A percentile compares a stretch with the other conserved stretches of the same genome.
Conservation (phyloP, 2,797 vertebrate genomes). For the Thalassophryne amazonica region DNA sequence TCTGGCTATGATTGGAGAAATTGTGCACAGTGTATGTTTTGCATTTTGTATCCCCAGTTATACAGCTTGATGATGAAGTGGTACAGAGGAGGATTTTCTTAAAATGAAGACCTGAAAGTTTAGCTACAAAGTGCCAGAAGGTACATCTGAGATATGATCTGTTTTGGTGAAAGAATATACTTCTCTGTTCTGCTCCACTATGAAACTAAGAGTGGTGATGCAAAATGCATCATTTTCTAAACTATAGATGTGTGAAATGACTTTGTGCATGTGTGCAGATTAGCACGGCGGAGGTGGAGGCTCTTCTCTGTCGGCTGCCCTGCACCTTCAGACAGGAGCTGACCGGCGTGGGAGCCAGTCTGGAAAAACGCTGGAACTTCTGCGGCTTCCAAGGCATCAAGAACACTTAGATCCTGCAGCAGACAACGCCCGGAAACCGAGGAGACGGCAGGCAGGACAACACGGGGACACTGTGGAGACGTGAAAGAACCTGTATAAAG, state of each 20-base stretch:
- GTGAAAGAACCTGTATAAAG: conserved; percentile 20
- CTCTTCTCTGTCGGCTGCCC: conserved; percentile 85
- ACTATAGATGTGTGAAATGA: neutral
- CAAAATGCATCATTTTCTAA: too few species aligned
- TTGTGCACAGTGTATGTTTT: too few species aligned
- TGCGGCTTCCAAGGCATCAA: conserved; percentile 82
- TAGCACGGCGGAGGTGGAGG: conserved; percentile 84
- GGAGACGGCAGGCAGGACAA: conserved; percentile 51
- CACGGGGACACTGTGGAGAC: conserved; percentile 18
- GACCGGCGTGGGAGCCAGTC: conserved; percentile 80
- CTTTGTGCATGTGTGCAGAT: conserved; percentile 74
- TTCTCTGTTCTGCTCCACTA: too few species aligned
- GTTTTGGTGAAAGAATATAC: too few species aligned
- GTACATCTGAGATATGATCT: too few species aligned
- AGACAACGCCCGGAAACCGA: conserved; percentile 49
- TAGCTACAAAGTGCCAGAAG: too few species aligned
- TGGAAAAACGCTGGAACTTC: conserved; percentile 86
- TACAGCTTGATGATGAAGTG: too few species aligned
- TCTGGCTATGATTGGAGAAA: too few species aligned
- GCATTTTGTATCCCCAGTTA: too few species aligned
- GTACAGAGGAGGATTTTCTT: too few species aligned
- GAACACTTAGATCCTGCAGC: conserved; percentile 67
- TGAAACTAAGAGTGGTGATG: too few species aligned
- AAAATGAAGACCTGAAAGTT: too few species aligned
- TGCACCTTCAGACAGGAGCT: conserved; percentile 89